Evolutionary conservation across 2,888 invertebrate genomes (phyloP), one percentile per base, ranked within the genome.

Genomic region (Rhynchonema sp.): DNA sequence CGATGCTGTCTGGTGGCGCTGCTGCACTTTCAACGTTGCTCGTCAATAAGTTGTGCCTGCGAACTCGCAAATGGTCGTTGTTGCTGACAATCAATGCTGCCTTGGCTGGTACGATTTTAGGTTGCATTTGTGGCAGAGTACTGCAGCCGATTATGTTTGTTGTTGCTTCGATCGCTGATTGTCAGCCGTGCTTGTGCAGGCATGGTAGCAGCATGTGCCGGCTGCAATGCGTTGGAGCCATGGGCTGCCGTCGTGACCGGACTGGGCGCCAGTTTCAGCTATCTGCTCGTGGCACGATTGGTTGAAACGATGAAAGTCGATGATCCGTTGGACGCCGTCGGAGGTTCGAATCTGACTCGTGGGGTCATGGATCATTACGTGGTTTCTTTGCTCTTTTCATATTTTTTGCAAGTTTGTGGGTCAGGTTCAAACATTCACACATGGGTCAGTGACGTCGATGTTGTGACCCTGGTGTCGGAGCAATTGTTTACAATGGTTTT

Each of bases 241-340:
- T 75, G 75, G 74, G 73, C 72, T 1, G 70, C 75, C 1, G 66
- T 72, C 26, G 61, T 74, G 2, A 64, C 73, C 2, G 77, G 77
- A 0, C 56, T 67, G 1, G 62, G 75, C 20, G 73, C 73, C 17
- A 74, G 74, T 20, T 59, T 73, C 6, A 61, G 71, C n/a, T 77
- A 71, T 66, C 65, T 74, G 54, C 20, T 65, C 23, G 65, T 63
- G 60, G 66, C 68, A 6, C 63, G 61, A 58, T n/a, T 68, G 23
- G 62, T 72, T 59, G 55, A 63, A 27, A 65, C 62, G 27, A 3
- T 69, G 1, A 27, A 38, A 20, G 38, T 62, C 29, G 78, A 78
- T 63, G 78, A 78, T 63, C 77, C 77, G 0, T 64, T 77, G 23
- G 77, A 78, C 62, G 76, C 77, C 6, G 73, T 75, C 23, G 72